Base-by-base conservation (phyloP, 1,140 invertebrate genomes). In the Bombyx mori region DNA sequence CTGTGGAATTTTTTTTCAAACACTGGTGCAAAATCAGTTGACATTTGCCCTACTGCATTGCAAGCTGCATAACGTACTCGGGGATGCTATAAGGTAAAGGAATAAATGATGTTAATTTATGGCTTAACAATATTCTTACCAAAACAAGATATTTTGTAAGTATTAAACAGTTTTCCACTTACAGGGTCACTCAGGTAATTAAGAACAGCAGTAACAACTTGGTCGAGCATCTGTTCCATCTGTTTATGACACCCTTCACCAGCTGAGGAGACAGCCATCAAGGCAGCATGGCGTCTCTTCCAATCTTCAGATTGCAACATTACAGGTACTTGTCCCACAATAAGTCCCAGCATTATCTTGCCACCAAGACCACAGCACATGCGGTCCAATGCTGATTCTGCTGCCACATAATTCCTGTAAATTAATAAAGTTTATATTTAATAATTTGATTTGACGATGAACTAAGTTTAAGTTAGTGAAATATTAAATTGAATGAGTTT, bases 11-110 rank as follows among this genome's bases (percentile, higher is more conserved):
- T 99, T 88, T 99, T 99, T 84, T 99, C 96, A 74, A 99, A 98
- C 7, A 90, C 90, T 5, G 97, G 97, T 6, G 97, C 97, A 90
- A 99, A 99, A 87, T 99, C 99, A 9, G 97, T 97, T 1, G 97
- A 96, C 96, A 99, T 98, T 89, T 99, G 98, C 10, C 99, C 99
- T 46, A 99, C 92, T n/a, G 98, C 97, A 89, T 99, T 99, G 79
- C 99, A 99, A 51, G 97, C 96, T 42, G 99, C 98, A 77, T 99
- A 99, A 49, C 97, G 90, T 0, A 99, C 97, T 63, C 97, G 89
- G 9, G 96, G 96, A 89, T 98, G 96, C 91, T 95, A 67, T 12
- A 86, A 88, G 68, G 64, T 12, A 26, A 58, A 35, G 26, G 26
- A 52, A 42, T 52, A 26, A 22, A 3, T 4, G 18, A 51, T 46